These are phyloP conservation scores for Willowsia nigromaculata DNA, from an alignment of 2,888 invertebrate genomes.

Conservation along the genomic window DNA sequence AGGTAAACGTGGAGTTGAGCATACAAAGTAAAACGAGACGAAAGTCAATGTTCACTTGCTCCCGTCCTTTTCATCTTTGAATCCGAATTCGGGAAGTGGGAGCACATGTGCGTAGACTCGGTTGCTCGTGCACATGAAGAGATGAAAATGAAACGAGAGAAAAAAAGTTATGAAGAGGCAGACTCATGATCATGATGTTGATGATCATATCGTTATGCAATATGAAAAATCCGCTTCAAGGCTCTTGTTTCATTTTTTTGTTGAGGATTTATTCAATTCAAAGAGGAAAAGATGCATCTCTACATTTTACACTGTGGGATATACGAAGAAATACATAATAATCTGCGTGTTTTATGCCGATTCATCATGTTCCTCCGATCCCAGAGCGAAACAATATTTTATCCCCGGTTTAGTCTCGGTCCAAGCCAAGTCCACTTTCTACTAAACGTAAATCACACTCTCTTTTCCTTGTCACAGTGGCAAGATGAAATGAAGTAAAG, in stretches of 20 bases:
- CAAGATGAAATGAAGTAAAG: too few relatives aligned
- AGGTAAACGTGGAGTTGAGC: too few relatives aligned
- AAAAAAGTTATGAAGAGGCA: neutral
- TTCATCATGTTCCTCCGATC: neutral
- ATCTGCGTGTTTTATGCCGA: neutral
- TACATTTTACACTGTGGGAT: too few relatives aligned
- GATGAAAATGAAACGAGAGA: too few relatives aligned
- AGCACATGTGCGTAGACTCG: slow-evolving; percentile 7
- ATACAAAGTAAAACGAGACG: neutral
- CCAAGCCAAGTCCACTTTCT: too few relatives aligned
- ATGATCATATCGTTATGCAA: neutral
- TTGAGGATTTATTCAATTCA: too few relatives aligned
- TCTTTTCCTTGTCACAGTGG: too few relatives aligned
- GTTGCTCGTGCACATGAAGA: too few relatives aligned
- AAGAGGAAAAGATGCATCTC: too few relatives aligned
- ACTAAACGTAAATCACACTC: slow-evolving; percentile 1
- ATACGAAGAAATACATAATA: too few relatives aligned
- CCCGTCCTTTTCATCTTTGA: neutral
- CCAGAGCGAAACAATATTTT: neutral
- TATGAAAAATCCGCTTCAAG: neutral
- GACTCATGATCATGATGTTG: neutral
- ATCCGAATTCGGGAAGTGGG: neutral
- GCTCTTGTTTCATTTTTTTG: slow-evolving; percentile 1
- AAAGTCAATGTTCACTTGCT: neutral
- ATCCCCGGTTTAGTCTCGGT: neutral